Conservation (phyloP, 1,140 invertebrate species). For the Diachasmimorpha longicaudata region DNA sequence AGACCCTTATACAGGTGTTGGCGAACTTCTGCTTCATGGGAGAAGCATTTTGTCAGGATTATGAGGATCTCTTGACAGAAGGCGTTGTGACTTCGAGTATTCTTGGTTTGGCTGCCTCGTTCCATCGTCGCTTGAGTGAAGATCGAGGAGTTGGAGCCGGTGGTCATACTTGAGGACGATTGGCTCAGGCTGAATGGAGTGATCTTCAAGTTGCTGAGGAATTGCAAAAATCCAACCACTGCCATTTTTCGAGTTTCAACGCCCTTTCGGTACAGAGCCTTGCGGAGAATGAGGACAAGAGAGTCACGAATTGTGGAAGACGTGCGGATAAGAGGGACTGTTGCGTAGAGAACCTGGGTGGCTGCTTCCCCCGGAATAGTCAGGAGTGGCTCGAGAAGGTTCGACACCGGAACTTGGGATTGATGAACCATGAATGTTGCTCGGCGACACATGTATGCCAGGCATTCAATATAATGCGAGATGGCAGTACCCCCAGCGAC, state of each 20-base stretch:
- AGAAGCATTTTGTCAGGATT: conserved; percentile 67
- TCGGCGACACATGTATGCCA: conserved; percentile 59
- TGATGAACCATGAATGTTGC: conserved; percentile 60
- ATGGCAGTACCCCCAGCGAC: conserved; percentile 47
- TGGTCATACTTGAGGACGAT: conserved; percentile 41
- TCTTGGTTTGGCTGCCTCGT: conserved; percentile 34
- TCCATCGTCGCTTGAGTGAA: conserved; percentile 58
- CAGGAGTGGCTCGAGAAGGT: conserved; percentile 62
- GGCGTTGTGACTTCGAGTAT: conserved; percentile 60
- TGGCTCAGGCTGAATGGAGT: conserved; percentile 60
- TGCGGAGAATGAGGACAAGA: conserved; percentile 65
- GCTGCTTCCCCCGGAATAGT: conserved; percentile 53
- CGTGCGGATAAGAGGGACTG: conserved; percentile 61
- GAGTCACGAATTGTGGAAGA: conserved; percentile 61
- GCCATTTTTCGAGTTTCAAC: conserved; percentile 63
- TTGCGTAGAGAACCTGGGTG: conserved; percentile 59
- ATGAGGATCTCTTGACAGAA: conserved; percentile 68
- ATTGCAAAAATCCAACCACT: conserved; percentile 64
- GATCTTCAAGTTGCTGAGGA: conserved; percentile 64
- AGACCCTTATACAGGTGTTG: conserved; percentile 64
- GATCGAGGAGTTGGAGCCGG: conserved; percentile 59
- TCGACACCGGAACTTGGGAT: conserved; percentile 56
- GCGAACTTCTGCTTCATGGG: conserved; percentile 66
- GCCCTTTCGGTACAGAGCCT: conserved; percentile 64
- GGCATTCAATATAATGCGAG: conserved; percentile 63